phyloP scores from a whole-genome alignment of 2,888 invertebrate species.

The Tuta absoluta region DNA sequence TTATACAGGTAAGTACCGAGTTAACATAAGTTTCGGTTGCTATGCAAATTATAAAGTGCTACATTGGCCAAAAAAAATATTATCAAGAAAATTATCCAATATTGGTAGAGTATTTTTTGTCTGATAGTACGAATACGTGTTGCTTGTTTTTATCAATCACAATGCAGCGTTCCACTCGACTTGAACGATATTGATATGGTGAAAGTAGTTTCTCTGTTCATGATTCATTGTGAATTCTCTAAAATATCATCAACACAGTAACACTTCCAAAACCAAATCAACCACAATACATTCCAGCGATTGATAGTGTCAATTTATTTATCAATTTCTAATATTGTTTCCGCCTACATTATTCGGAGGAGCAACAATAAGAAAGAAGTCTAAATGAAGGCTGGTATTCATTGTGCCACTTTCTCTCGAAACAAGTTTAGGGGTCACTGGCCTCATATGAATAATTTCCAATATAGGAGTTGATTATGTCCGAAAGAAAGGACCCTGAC shows the following conservation, averaged over 20 bases:
- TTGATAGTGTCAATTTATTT: constrained; percentile 18
- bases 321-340: background rate
- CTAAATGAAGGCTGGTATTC: constrained; percentile 26
- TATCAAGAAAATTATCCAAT: no score
- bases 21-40: no score
- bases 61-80: no score
- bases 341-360: constrained; percentile 9
- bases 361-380: constrained; percentile 17
- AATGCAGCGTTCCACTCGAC: background rate
- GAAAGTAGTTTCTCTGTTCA: constrained; percentile 3
- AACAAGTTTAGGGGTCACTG: constrained; percentile 29
- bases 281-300: constrained; percentile 12
- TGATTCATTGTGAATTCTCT: constrained; percentile 9
- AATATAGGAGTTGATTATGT: constrained; percentile 34
- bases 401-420: constrained; percentile 35
- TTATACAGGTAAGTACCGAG: no score
- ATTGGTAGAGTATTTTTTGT: no score
- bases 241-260: constrained; percentile 8
- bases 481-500: constrained; percentile 37
- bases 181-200: background rate
- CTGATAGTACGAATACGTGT: no score
- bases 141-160: no score
- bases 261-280: constrained; percentile 17
- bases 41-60: no score
- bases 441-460: constrained; percentile 35